A percentile compares a stretch with the other conserved stretches of the same genome.
Conservation (phyloP, 2,113 vertebrate genomes). For the Chitala chitala region DNA sequence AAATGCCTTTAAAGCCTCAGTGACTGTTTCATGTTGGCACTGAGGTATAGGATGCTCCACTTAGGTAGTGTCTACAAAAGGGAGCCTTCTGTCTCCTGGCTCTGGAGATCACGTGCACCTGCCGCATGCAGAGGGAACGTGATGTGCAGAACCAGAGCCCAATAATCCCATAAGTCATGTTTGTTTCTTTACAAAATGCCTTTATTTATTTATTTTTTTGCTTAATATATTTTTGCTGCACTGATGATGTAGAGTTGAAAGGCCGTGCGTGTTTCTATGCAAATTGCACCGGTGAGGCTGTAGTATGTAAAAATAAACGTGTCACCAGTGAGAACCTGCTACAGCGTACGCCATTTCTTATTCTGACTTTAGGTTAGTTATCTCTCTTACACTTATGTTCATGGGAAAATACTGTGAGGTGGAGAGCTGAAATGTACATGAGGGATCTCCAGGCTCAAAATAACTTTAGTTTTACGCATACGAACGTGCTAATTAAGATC, state of each 20-base stretch:
- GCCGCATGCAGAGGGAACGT: neutral
- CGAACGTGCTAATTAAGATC: too few species aligned
- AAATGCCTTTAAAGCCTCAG: too few species aligned
- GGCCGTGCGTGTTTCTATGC: constrained; percentile 7
- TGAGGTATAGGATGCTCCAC: neutral
- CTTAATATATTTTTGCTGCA: constrained; percentile 18
- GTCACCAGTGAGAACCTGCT: neutral
- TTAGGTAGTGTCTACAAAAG: neutral
- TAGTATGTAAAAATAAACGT: neutral
- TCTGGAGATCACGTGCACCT: too few species aligned
- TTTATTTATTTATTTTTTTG: constrained; percentile 14
- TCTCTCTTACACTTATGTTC: neutral
- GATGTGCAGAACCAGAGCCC: neutral
- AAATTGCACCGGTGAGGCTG: neutral
- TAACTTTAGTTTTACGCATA: too few species aligned
- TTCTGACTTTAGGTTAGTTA: neutral
- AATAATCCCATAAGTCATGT: constrained; percentile 12
- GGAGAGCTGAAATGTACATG: too few species aligned
- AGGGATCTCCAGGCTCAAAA: too few species aligned
- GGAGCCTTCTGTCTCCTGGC: too few species aligned
- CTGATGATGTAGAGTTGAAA: neutral
- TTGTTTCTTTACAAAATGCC: constrained; percentile 1
- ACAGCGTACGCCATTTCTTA: neutral
- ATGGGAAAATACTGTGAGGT: neutral
- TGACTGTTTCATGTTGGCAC: neutral